These are phyloP conservation scores for Luidia sarsii DNA, from an alignment of 53 echinoderm and acorn worm genomes.

Conservation along the genomic window DNA sequence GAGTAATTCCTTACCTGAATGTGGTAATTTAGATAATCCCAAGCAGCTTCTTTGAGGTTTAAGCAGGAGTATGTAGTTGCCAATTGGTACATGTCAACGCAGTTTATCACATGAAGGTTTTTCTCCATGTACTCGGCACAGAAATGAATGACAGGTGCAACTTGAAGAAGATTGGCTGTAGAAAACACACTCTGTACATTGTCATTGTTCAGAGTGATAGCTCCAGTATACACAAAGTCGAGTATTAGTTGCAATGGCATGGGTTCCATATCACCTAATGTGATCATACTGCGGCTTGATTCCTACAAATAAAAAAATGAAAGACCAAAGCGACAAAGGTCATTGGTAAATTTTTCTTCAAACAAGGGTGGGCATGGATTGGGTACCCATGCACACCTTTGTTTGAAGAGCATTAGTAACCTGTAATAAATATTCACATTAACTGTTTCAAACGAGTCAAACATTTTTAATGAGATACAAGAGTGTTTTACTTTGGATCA, in stretches of 20 bases:
- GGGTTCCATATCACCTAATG: conserved; percentile 63
- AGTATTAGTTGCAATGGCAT: conserved; percentile 55
- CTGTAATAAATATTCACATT: too few relatives aligned
- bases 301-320: conserved; percentile 15
- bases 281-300: conserved; percentile 15
- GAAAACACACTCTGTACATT: conserved; percentile 75
- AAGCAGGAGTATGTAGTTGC: conserved; percentile 58
- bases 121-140: conserved; percentile 84
- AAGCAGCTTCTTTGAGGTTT: conserved; percentile 65
- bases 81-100: conserved; percentile 75
- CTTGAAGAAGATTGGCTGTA: conserved; percentile 74
- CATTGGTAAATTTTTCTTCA: too few relatives aligned
- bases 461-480: too few relatives aligned
- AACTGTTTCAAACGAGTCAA: too few relatives aligned
- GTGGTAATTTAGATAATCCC: conserved; percentile 83
- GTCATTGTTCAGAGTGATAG: conserved; percentile 51
- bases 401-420: too few relatives aligned
- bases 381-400: too few relatives aligned
- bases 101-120: conserved; percentile 69
- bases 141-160: conserved; percentile 66
- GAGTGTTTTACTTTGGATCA: too few relatives aligned
- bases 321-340: too few relatives aligned
- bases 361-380: too few relatives aligned
- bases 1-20: conserved; percentile 34
- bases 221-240: conserved; percentile 78